Evolutionary conservation across 2,888 invertebrate species (phyloP).

Genomic region (Trypoxylon attenuatum): DNA sequence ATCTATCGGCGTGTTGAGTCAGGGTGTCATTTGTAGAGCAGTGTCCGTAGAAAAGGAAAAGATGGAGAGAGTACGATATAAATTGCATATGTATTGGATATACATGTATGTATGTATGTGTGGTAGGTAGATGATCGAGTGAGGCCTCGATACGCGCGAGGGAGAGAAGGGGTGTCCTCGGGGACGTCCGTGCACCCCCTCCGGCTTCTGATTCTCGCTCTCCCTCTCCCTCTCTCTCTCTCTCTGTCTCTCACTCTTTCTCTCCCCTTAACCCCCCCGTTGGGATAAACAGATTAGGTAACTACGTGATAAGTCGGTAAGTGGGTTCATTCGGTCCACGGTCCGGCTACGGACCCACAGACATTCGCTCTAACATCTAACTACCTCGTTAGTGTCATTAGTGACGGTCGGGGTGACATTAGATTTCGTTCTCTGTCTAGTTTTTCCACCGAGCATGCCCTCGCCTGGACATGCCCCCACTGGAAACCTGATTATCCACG

Average conservation of each 20-base stretch:
- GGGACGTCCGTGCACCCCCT: conserved; percentile 70
- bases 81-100: neutral
- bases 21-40: too few relatives aligned
- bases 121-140: conserved; percentile 58
- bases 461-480: too few relatives aligned
- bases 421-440: conserved; percentile 71
- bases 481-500: neutral
- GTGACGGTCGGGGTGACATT: conserved; percentile 74
- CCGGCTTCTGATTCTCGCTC: conserved; percentile 46
- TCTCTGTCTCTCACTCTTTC: too few relatives aligned
- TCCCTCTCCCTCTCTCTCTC: too few relatives aligned
- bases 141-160: conserved; percentile 36
- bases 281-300: conserved; percentile 75
- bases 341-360: conserved; percentile 64
- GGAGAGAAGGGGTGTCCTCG: conserved; percentile 56
- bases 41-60: too few relatives aligned
- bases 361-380: conserved; percentile 72
- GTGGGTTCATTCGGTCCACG: conserved; percentile 72
- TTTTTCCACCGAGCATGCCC: conserved; percentile 57
- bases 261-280: conserved; percentile 58
- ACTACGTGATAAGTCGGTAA: conserved; percentile 75
- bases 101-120: neutral
- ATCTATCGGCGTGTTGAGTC: too few relatives aligned
- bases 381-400: conserved; percentile 74
- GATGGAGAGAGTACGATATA: conserved; percentile 9